phyloP scores from a whole-genome alignment of 2,888 invertebrate genomes.

The Stenchaetothrips biformis region DNA sequence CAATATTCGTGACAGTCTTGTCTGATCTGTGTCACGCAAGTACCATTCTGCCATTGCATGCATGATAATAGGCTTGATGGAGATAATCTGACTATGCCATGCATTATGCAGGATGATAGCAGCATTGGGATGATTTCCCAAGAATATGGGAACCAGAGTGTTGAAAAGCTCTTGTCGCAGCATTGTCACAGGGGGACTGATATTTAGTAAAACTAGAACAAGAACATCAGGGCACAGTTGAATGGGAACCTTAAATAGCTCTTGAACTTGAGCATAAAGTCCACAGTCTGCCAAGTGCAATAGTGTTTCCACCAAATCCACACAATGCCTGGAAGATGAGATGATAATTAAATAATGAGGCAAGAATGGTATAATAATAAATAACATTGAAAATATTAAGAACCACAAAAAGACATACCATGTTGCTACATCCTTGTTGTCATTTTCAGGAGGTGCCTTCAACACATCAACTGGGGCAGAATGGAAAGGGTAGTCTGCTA shows the following conservation, averaged over 20 bases:
- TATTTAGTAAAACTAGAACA: conserved; percentile 81
- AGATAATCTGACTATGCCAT: conserved; percentile 73
- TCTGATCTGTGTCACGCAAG: conserved; percentile 86
- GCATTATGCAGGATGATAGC: conserved; percentile 93
- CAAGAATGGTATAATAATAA: background rate
- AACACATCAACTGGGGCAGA: conserved; percentile 81
- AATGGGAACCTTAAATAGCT: conserved; percentile 85
- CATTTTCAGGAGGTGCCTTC: conserved; percentile 91
- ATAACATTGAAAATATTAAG: background rate
- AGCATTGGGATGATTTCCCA: conserved; percentile 94
- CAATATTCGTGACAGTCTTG: conserved; percentile 85
- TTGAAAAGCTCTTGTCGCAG: conserved; percentile 82
- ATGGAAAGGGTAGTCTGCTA: conserved; percentile 86
- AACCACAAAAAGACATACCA: conserved; percentile 55
- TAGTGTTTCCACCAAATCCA: conserved; percentile 85
- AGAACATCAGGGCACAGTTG: conserved; percentile 93
- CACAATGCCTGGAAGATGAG: conserved; percentile 58
- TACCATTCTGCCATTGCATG: conserved; percentile 98
- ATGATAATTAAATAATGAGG: background rate
- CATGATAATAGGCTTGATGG: conserved; percentile 80
- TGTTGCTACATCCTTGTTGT: conserved; percentile 86
- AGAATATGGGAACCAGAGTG: conserved; percentile 84
- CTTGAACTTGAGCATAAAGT: conserved; percentile 74
- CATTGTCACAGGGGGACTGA: conserved; percentile 71
- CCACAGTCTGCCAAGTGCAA: conserved; percentile 84